phyloP scores from a whole-genome alignment of 2,888 invertebrate species.

The Clunio marinus region DNA sequence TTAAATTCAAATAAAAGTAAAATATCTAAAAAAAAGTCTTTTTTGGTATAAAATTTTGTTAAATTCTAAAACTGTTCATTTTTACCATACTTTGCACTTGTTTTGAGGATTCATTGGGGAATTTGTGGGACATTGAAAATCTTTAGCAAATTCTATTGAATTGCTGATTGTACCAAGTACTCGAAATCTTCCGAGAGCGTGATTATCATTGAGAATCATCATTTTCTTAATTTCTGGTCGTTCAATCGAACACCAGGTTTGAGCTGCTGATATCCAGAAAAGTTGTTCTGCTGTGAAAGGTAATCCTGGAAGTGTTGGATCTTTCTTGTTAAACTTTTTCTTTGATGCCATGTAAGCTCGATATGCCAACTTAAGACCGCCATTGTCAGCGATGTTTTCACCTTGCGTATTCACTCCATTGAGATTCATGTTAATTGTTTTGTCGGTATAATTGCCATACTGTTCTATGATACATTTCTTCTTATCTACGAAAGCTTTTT shows the following conservation, averaged over 20 bases:
- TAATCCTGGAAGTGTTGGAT: constrained; percentile 36
- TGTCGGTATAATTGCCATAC: constrained; percentile 52
- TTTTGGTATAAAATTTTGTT: background rate
- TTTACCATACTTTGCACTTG: constrained; percentile 40
- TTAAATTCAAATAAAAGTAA: background rate
- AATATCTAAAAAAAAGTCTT: background rate
- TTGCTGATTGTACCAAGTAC: constrained; percentile 38
- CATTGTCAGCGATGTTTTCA: constrained; percentile 57
- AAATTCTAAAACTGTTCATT: too few relatives aligned
- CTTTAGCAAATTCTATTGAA: constrained; percentile 38
- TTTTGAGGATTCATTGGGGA: constrained; percentile 38
- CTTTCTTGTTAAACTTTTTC: constrained; percentile 2
- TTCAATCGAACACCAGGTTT: constrained; percentile 39
- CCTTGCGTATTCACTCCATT: constrained; percentile 48
- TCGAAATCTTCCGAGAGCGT: constrained; percentile 33
- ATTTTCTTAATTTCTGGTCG: constrained; percentile 35
- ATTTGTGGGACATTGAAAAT: constrained; percentile 37
- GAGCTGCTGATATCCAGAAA: constrained; percentile 39
- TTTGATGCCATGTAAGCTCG: constrained; percentile 44
- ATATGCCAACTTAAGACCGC: constrained; percentile 55
- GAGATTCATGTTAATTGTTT: constrained; percentile 30
- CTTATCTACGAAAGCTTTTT: constrained; percentile 50
- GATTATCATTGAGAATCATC: constrained; percentile 35
- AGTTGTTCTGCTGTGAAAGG: constrained; percentile 37
- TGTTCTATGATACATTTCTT: constrained; percentile 55